Percentiles rank a stretch among this genome's conserved stretches.
These are phyloP conservation scores for Hippopotamyrus pictus DNA, from an alignment of 2,797 vertebrate species.

Conservation along the genomic window DNA sequence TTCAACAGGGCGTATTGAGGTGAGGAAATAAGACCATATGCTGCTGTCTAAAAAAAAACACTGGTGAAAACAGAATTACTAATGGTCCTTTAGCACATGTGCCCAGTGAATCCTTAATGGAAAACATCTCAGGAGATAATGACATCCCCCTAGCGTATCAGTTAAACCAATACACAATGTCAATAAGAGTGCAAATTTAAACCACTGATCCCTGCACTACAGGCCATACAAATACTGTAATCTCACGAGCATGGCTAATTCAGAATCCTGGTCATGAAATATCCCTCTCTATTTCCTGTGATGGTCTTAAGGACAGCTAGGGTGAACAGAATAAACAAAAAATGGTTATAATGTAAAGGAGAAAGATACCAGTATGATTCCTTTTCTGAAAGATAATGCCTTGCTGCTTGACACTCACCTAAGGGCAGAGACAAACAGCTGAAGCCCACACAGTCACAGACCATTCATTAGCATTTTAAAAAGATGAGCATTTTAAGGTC, in stretches of 20 bases:
- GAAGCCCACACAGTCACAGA: not conserved
- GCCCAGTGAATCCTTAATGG: constrained; percentile 28
- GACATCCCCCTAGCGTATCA: not conserved
- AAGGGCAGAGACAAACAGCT: not conserved
- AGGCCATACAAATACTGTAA: not conserved
- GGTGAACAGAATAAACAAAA: not conserved
- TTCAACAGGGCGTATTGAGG: constrained; percentile 31
- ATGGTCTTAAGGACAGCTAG: not conserved
- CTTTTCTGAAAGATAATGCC: not conserved
- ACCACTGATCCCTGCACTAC: not conserved
- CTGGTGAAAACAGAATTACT: constrained; percentile 41
- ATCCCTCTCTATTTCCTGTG: not conserved
- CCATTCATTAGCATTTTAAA: not conserved
- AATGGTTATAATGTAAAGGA: not conserved
- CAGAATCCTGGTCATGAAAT: not conserved
- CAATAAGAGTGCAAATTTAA: constrained; percentile 7
- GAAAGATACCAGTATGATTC: not conserved
- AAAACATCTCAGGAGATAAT: not conserved
- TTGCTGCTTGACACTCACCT: not conserved
- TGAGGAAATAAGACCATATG: constrained; percentile 38
- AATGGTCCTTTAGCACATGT: constrained; percentile 28
- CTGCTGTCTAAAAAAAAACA: constrained; percentile 31
- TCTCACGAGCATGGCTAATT: not conserved
- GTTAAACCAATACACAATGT: constrained; percentile 18
- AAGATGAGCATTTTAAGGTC: not conserved